These are phyloP conservation scores for Vireo griseus DNA, from an alignment of 2,797 vertebrate genomes.

Conservation along the genomic window DNA sequence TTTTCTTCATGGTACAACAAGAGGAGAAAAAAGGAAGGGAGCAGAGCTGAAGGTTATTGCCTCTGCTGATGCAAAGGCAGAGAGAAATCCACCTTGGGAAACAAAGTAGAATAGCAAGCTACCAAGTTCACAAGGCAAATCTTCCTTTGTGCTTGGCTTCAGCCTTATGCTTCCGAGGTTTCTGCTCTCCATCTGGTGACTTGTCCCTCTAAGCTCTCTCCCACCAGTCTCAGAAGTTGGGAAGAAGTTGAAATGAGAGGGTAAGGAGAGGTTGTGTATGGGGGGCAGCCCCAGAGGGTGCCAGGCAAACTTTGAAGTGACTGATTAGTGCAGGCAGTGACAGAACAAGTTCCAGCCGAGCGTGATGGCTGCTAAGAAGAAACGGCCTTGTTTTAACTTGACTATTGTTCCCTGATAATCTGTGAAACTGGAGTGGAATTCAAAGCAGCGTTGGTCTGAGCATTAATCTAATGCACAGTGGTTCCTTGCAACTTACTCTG, in stretches of 20 bases:
- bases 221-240: neutral
- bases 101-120: neutral
- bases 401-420: neutral
- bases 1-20: neutral
- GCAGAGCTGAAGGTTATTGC: neutral
- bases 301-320: neutral
- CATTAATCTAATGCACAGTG: constrained; percentile 2
- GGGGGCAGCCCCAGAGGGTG: neutral
- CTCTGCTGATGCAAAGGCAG: neutral
- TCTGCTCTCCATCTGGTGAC: neutral
- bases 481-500: neutral
- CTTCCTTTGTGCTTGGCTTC: neutral
- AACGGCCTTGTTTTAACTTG: neutral
- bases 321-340: neutral
- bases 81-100: neutral
- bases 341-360: neutral
- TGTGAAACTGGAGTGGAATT: neutral
- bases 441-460: neutral
- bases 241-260: neutral
- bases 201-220: neutral
- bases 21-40: neutral
- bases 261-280: neutral
- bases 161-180: neutral
- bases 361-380: neutral
- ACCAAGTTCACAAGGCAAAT: neutral